A percentile compares a stretch with the other conserved stretches of the same genome.
These are phyloP conservation scores for Orthosia cruda DNA, from an alignment of 2,888 invertebrate genomes.

Conservation along the genomic window DNA sequence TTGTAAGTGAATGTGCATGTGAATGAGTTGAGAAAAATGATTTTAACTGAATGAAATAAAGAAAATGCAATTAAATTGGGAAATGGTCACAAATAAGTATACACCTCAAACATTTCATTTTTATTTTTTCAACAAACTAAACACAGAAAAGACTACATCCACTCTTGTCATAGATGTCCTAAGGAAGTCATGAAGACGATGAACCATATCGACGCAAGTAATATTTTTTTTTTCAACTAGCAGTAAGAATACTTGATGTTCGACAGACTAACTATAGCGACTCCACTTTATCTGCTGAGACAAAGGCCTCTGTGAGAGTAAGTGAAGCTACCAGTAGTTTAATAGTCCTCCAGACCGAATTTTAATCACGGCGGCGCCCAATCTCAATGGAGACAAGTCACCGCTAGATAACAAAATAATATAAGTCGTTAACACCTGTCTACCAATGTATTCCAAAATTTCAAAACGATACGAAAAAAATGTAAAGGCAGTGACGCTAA, in stretches of 20 bases:
- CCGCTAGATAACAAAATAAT: no score
- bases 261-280: not conserved
- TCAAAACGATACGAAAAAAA: no score
- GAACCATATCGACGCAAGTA: not conserved
- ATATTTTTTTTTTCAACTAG: no score
- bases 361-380: no score
- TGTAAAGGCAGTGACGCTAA: no score
- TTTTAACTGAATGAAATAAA: not conserved
- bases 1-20: not conserved
- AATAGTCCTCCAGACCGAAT: no score
- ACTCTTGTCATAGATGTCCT: not conserved
- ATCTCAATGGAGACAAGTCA: no score
- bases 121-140: not conserved
- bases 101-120: not conserved
- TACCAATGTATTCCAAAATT: no score
- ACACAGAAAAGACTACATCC: not conserved
- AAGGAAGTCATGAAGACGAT: constrained; percentile 5
- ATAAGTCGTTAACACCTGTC: no score
- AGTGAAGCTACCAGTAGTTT: no score
- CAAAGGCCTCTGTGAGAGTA: not conserved
- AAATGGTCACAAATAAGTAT: not conserved
- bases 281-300: no score
- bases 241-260: not conserved
- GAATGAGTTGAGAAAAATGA: not conserved
- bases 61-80: not conserved